These are phyloP conservation scores for Apamea sordens DNA, from an alignment of 2,888 invertebrate species.

Conservation along the genomic window DNA sequence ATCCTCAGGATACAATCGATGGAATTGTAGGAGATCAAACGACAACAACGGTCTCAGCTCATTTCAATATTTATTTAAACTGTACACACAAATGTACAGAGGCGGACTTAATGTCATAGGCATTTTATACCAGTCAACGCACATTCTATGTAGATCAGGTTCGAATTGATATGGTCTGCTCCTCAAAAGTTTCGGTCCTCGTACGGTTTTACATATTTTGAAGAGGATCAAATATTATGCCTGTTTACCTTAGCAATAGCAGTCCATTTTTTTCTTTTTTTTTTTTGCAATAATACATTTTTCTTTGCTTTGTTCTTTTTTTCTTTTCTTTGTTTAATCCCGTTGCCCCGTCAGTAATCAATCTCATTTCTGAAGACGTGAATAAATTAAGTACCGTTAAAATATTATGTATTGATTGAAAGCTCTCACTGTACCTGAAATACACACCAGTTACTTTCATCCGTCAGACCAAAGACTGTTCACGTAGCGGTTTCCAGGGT, in stretches of 20 bases:
- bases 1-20: background rate
- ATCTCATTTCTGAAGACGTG: background rate
- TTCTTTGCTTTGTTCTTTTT: background rate
- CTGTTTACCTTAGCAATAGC: no score
- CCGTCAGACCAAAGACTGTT: background rate
- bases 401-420: background rate
- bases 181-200: background rate
- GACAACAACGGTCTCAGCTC: background rate
- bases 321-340: background rate
- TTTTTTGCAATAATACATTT: background rate
- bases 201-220: background rate
- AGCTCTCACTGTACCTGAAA: conserved; percentile 3
- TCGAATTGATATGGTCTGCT: background rate
- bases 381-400: background rate
- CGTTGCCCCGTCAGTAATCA: background rate
- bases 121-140: background rate
- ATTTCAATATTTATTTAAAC: background rate
- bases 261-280: background rate
- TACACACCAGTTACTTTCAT: background rate
- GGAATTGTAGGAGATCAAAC: background rate
- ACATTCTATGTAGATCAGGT: background rate
- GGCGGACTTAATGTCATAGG: background rate
- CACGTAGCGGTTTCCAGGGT: background rate
- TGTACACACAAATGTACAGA: background rate
- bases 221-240: background rate